These are phyloP conservation scores for Myodes glareolus DNA, from an alignment of 2,113 vertebrate species.

Conservation along the genomic window DNA sequence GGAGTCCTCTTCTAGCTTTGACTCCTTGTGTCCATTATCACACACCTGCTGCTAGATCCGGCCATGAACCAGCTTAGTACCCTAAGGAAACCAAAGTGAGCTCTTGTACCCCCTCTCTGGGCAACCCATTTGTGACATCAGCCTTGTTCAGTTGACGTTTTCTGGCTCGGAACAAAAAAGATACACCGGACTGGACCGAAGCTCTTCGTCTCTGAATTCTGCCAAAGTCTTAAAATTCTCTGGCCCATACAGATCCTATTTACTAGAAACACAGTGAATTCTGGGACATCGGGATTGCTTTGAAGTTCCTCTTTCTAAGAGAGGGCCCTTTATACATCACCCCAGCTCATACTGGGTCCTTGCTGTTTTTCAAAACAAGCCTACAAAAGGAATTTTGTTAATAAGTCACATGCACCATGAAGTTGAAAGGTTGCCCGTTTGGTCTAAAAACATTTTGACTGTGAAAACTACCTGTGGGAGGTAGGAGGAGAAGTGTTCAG, in stretches of 20 bases:
- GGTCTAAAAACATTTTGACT: slow-evolving; percentile 5
- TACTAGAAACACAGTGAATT: slow-evolving; percentile 64
- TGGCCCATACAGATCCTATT: slow-evolving; percentile 61
- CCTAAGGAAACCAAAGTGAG: not conserved
- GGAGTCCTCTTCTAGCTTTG: not conserved
- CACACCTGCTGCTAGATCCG: not conserved
- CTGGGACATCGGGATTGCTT: slow-evolving; percentile 26
- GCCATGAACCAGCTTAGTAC: not conserved
- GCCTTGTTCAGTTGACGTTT: not conserved
- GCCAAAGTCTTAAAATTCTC: slow-evolving; percentile 29
- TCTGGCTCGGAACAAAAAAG: slow-evolving; percentile 43
- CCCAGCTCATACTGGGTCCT: slow-evolving; percentile 7
- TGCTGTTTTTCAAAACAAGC: slow-evolving; percentile 62
- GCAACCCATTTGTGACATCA: not conserved
- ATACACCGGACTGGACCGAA: not conserved
- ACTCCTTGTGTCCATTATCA: not conserved
- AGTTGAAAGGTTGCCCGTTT: slow-evolving; percentile 55
- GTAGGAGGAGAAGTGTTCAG: slow-evolving; percentile 15
- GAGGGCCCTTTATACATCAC: slow-evolving; percentile 46
- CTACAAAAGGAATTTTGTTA: slow-evolving; percentile 49
- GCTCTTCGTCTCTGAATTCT: slow-evolving; percentile 49
- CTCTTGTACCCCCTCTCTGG: not conserved
- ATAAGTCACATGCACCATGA: slow-evolving; percentile 55
- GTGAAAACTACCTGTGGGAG: slow-evolving; percentile 22
- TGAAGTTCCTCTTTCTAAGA: slow-evolving; percentile 69